Evolutionary conservation across 2,888 invertebrate genomes (phyloP).

Genomic region (Euzophera pinguis): DNA sequence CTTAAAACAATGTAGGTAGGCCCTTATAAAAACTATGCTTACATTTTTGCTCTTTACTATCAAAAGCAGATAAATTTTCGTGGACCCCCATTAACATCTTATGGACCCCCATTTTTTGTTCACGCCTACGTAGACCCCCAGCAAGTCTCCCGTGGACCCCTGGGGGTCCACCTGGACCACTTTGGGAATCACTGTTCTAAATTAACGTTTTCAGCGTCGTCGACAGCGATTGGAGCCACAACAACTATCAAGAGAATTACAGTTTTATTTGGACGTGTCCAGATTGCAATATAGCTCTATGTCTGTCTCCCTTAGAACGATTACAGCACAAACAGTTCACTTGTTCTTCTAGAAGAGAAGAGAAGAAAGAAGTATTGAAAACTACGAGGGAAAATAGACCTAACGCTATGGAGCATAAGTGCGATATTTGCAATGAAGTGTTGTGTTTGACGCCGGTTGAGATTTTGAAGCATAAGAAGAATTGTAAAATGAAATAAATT

Average conservation of each 20-base stretch:
- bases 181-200: too few relatives aligned
- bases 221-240: constrained; percentile 84
- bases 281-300: constrained; percentile 82
- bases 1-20: too few relatives aligned
- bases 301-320: constrained; percentile 84
- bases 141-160: too few relatives aligned
- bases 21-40: too few relatives aligned
- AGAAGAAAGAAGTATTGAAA: constrained; percentile 43
- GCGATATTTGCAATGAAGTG: constrained; percentile 84
- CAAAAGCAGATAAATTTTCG: too few relatives aligned
- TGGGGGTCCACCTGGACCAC: too few relatives aligned
- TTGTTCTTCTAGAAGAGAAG: constrained; percentile 50
- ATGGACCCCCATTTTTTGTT: too few relatives aligned
- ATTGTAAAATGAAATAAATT: constrained; percentile 67
- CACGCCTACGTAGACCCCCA: too few relatives aligned
- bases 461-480: constrained; percentile 90
- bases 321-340: constrained; percentile 84
- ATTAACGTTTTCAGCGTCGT: constrained; percentile 70
- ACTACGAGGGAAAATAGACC: constrained; percentile 54
- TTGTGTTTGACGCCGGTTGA: constrained; percentile 89
- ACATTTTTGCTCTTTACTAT: too few relatives aligned
- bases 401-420: constrained; percentile 84
- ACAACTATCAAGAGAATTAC: constrained; percentile 79
- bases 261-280: constrained; percentile 86
- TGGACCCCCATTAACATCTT: too few relatives aligned